Evolutionary conservation across 2,113 vertebrate genomes (phyloP).

Genomic region (Dasyornis broadbenti): DNA sequence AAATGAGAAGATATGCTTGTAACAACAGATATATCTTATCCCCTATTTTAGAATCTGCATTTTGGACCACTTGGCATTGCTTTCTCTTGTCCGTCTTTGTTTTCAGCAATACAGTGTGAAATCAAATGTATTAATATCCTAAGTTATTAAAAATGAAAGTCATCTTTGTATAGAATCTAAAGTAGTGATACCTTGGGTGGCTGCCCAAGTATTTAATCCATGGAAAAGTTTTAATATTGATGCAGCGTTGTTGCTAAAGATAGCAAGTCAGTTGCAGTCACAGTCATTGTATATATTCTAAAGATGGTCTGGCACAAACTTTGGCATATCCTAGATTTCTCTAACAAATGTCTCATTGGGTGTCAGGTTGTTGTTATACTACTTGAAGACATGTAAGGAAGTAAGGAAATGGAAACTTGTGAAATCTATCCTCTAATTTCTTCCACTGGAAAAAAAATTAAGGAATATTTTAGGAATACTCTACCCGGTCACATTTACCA

Average conservation of each 20-base stretch:
- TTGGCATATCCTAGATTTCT: not conserved
- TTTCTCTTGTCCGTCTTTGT: not conserved
- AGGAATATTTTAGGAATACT: not conserved
- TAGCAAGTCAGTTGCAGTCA: slow-evolving; percentile 6
- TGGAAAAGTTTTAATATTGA: slow-evolving; percentile 57
- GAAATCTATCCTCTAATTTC: not conserved
- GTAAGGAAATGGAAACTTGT: not conserved
- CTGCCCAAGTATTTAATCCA: slow-evolving; percentile 58
- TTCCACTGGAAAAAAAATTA: not conserved
- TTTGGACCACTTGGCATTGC: not conserved
- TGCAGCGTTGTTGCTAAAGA: slow-evolving; percentile 59
- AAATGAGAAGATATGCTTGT: not conserved
- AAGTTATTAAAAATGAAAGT: slow-evolving; percentile 38
- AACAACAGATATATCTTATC: not conserved
- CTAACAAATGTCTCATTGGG: not conserved
- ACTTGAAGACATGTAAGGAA: not conserved
- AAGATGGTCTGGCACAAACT: not conserved
- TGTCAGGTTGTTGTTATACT: not conserved
- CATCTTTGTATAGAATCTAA: slow-evolving; percentile 20
- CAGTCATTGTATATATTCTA: not conserved
- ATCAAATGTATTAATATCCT: slow-evolving; percentile 26
- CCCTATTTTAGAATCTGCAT: not conserved
- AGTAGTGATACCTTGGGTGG: slow-evolving; percentile 21
- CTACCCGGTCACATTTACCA: not conserved
- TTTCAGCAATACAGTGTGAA: slow-evolving; percentile 47